Base-by-base conservation (phyloP, 2,888 invertebrate genomes). In the Drosophila fungiperda region DNA sequence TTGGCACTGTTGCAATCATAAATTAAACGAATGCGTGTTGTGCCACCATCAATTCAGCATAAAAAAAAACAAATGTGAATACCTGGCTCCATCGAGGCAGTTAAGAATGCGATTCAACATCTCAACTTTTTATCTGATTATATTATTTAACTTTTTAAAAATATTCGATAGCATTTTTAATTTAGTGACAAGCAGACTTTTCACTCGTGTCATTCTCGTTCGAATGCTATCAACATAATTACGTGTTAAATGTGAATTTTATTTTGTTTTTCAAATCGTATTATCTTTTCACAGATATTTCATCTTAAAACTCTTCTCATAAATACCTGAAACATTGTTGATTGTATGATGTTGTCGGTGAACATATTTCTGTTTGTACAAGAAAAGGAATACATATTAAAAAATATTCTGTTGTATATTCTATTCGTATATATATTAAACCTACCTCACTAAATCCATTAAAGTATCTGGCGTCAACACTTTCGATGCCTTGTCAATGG, bases 401-500 rank as follows among this genome's bases (percentile, higher is more conserved):
- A n/a, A 12, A 23, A 33, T n/a, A 11, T 4, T 40, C 3, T 32
- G n/a, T 6, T 11, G 0, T 5, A 9, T 20, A 9, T 17, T 3
- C 9, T 29, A 5, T 1, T 3, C 0, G 45, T 1, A 29, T 29
- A 29, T 5, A 7, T 2, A 29, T 1, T 15, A 1, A 35, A 80
- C 93, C 93, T 91, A 98, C 97, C 98, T 96, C 85, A 98, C 94
- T 82, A 99, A 94, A 94, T 99, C 99, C 94, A 99, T 95, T 67
- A 99, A 94, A 0, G 98, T 98, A 92, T 99, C 99, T 1, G 96
- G 95, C 0, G 99, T 98, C 65, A 97, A 95, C 66, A 96, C 96
- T 79, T 95, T 95, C 66, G 94, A 94, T 38, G 94, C 92, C 77
- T 93, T 91, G 76, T 87, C 94, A 33, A 93, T 93, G 54, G 91